A percentile compares a stretch with the other conserved stretches of the same genome.
Evolutionary conservation across 2,797 vertebrate species (phyloP).

Genomic region (Enteromius thamalakanensis): DNA sequence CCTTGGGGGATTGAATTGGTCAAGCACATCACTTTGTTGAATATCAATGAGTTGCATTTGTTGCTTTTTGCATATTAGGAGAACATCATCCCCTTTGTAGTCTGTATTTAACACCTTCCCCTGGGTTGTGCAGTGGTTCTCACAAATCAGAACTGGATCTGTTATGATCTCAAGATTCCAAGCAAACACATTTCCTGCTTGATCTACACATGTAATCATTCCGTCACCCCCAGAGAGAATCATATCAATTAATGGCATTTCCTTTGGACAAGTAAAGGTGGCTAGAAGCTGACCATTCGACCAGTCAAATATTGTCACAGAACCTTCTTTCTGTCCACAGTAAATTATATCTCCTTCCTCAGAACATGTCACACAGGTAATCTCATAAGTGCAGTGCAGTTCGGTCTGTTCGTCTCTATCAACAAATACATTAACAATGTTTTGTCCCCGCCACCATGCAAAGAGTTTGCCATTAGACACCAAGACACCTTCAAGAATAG

Average conservation of each 20-base stretch:
- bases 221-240: constrained; percentile 62
- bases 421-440: constrained; percentile 66
- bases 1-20: constrained; percentile 72
- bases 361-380: constrained; percentile 73
- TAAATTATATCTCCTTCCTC: constrained; percentile 62
- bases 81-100: constrained; percentile 52
- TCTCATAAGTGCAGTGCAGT: constrained; percentile 68
- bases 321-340: constrained; percentile 76
- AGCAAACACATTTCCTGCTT: constrained; percentile 69
- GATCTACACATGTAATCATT: constrained; percentile 73
- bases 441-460: constrained; percentile 70
- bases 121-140: constrained; percentile 50
- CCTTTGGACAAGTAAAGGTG: constrained; percentile 65
- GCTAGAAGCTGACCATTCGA: constrained; percentile 54
- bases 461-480: constrained; percentile 59
- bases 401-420: constrained; percentile 51
- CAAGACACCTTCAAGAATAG: constrained; percentile 64
- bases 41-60: constrained; percentile 76
- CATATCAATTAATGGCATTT: constrained; percentile 61
- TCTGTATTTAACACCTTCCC: constrained; percentile 69
- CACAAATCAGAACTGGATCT: constrained; percentile 64
- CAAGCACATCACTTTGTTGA: constrained; percentile 67
- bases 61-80: constrained; percentile 75
- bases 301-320: constrained; percentile 72
- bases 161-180: constrained; percentile 70